Conservation (phyloP, 23 tunicate genomes). For the Halocynthia aurantium region DNA sequence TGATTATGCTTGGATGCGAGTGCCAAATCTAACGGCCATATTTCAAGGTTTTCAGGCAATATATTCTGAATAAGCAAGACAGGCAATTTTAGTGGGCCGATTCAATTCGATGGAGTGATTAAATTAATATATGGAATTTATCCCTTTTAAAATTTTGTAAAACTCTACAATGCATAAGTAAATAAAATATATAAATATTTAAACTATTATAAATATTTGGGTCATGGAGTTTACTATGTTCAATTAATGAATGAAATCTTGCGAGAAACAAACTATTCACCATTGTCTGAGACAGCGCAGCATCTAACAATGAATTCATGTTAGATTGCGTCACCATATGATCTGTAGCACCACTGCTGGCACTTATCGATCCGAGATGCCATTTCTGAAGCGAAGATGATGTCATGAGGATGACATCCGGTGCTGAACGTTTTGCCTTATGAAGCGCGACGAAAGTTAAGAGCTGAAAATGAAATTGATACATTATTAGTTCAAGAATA, state of each 20-base stretch:
- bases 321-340: slow-evolving; percentile 34
- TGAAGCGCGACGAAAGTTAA: slow-evolving; percentile 9
- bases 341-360: slow-evolving; percentile 14
- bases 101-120: too few species aligned
- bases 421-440: slow-evolving; percentile 11
- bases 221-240: too few species aligned
- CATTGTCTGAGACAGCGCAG: slow-evolving; percentile 17
- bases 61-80: too few species aligned
- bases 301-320: slow-evolving; percentile 13
- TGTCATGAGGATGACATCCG: slow-evolving; percentile 38
- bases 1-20: slow-evolving; percentile 28
- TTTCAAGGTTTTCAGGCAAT: background rate
- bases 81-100: too few species aligned
- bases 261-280: slow-evolving; percentile 7
- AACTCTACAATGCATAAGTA: too few species aligned
- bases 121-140: too few species aligned
- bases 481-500: background rate
- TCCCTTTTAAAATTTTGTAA: too few species aligned
- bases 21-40: slow-evolving; percentile 63
- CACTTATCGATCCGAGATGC: slow-evolving; percentile 18
- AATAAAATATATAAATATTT: too few species aligned
- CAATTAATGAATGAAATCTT: background rate
- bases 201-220: too few species aligned
- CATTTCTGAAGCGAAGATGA: slow-evolving; percentile 32
- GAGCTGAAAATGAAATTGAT: slow-evolving; percentile 17